phyloP scores from a whole-genome alignment of 2,113 vertebrate species.

The Plestiodon gilberti region DNA sequence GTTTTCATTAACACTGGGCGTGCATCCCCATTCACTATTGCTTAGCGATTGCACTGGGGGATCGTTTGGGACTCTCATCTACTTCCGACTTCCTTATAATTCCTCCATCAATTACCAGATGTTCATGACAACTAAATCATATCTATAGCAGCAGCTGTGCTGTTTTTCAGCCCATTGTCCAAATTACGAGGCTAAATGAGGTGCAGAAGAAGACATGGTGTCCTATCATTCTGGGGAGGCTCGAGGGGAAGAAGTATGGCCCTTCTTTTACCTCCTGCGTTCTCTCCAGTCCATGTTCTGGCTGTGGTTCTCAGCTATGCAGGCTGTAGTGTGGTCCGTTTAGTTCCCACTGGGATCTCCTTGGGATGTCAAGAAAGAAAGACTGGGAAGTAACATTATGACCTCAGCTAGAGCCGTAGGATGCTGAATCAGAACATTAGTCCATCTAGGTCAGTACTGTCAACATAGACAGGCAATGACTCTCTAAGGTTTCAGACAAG shows the following conservation, averaged over 20 bases:
- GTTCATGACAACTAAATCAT: constrained; percentile 27
- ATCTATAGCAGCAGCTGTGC: constrained; percentile 25
- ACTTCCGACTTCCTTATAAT: constrained; percentile 44
- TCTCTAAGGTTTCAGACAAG: too few relatives aligned
- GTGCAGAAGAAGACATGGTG: background rate
- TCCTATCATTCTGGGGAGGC: background rate
- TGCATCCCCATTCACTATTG: constrained; percentile 39
- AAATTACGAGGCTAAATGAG: constrained; percentile 28
- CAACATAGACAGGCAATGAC: too few relatives aligned
- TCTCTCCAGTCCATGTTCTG: background rate
- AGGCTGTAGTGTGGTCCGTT: background rate
- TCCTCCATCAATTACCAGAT: constrained; percentile 49
- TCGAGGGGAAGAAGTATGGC: background rate
- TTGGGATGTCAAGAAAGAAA: background rate
- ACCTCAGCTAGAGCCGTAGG: background rate
- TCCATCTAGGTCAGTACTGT: too few relatives aligned
- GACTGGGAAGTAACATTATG: background rate
- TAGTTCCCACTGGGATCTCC: background rate
- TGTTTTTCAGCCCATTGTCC: constrained; percentile 29
- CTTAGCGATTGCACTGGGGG: constrained; percentile 42
- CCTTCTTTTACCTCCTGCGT: background rate
- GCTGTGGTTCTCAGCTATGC: background rate
- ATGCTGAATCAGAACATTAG: too few relatives aligned
- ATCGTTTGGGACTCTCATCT: constrained; percentile 43
- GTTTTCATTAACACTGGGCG: constrained; percentile 46